Evolutionary conservation across 2,797 vertebrate species (phyloP).

Genomic region (Sternotherus odoratus): DNA sequence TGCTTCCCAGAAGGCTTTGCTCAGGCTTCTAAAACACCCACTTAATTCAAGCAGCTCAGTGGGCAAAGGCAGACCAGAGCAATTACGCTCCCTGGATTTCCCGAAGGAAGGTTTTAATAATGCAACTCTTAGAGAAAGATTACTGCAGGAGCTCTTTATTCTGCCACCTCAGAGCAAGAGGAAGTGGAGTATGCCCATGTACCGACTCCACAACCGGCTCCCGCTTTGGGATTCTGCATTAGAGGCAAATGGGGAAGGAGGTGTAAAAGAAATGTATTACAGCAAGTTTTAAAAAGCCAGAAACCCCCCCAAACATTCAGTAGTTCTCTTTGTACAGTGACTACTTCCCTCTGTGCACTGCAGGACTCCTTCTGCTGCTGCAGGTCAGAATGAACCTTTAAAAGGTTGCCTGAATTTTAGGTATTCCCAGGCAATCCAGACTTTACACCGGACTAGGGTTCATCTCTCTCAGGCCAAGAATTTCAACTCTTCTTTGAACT

Average conservation of each 20-base stretch:
- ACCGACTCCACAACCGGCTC: not conserved
- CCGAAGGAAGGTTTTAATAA: constrained; percentile 76
- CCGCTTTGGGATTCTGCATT: not conserved
- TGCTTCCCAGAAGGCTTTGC: constrained; percentile 78
- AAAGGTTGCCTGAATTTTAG: constrained; percentile 26
- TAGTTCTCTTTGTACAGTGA: not conserved
- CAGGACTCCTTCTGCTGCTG: constrained; percentile 27
- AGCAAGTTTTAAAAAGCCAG: constrained; percentile 28
- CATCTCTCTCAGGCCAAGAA: not conserved
- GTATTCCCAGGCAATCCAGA: not conserved
- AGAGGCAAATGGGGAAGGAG: constrained; percentile 5
- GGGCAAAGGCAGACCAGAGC: constrained; percentile 74
- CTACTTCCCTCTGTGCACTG: not conserved
- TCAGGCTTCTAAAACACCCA: constrained; percentile 78
- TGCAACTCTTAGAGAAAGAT: constrained; percentile 58
- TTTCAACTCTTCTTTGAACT: not conserved
- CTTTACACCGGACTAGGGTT: not conserved
- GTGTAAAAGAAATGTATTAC: constrained; percentile 28
- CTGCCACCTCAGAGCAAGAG: constrained; percentile 42
- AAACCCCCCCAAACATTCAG: not conserved
- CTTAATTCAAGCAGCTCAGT: constrained; percentile 80
- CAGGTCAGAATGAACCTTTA: constrained; percentile 53
- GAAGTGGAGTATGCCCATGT: constrained; percentile 38
- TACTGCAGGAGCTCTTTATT: constrained; percentile 72
- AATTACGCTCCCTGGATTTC: constrained; percentile 79